Evolutionary conservation across 2,888 invertebrate species (phyloP).

Genomic region (Macrophya alboannulata): DNA sequence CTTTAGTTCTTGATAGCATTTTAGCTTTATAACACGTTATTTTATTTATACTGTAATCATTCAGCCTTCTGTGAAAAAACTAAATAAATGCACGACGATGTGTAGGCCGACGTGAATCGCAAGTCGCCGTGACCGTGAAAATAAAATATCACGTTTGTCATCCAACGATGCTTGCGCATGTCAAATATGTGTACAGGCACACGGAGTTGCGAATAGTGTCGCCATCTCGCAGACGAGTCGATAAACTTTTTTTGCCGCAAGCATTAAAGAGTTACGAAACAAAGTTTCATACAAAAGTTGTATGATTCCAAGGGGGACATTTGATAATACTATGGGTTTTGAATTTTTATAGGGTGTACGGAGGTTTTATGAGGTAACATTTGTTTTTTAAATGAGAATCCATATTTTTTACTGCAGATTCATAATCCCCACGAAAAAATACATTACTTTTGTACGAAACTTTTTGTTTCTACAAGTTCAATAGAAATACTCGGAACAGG

Average conservation of each 20-base stretch:
- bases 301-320: too few species aligned
- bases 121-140: not conserved
- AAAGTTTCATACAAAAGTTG: too few species aligned
- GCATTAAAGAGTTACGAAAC: too few species aligned
- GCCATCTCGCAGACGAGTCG: not conserved
- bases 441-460: too few species aligned
- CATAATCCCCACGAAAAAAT: too few species aligned
- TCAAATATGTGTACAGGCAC: not conserved
- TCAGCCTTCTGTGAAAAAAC: not conserved
- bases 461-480: too few species aligned
- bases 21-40: not conserved
- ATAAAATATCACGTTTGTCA: not conserved
- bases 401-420: too few species aligned
- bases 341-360: too few species aligned
- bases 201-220: not conserved
- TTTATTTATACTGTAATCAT: constrained; percentile 8
- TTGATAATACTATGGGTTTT: too few species aligned
- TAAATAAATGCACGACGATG: not conserved
- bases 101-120: not conserved
- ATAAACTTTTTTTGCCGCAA: not conserved
- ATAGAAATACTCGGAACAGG: too few species aligned
- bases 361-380: too few species aligned
- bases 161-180: not conserved
- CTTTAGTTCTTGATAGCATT: constrained; percentile 48
- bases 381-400: too few species aligned